A percentile compares a stretch with the other conserved stretches of the same genome.
phyloP scores from a whole-genome alignment of 2,888 invertebrate species.

The Ypsolopha sequella region DNA sequence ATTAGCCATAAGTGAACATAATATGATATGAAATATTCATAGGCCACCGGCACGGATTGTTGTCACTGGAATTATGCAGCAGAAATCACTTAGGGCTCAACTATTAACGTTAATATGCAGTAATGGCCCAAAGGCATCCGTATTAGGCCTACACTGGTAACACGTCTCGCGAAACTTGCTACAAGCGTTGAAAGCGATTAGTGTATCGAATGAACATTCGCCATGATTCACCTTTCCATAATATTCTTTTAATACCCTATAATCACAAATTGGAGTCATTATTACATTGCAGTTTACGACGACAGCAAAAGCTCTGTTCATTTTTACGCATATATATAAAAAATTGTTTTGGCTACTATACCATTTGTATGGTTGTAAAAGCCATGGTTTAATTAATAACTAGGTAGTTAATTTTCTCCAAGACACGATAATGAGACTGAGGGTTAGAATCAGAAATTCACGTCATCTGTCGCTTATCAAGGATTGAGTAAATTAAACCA shows the following conservation, averaged over 20 bases:
- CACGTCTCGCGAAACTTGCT: background rate
- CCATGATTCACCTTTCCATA: conserved; percentile 1
- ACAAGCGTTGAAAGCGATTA: background rate
- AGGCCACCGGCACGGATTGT: conserved; percentile 49
- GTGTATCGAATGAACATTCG: conserved; percentile 2
- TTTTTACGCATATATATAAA: no score
- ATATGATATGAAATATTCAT: conserved; percentile 59
- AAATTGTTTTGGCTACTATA: background rate
- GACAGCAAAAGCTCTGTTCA: background rate
- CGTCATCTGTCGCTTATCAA: conserved; percentile 68
- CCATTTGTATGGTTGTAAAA: background rate
- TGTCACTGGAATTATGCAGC: conserved; percentile 53
- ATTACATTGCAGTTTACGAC: background rate
- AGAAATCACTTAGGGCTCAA: conserved; percentile 46
- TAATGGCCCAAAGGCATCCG: conserved; percentile 60
- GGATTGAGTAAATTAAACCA: conserved; percentile 68
- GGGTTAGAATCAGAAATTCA: conserved; percentile 48
- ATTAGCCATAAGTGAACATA: conserved; percentile 40
- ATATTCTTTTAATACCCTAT: conserved; percentile 3
- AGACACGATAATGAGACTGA: conserved; percentile 45
- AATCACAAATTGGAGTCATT: background rate
- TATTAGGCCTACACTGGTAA: conserved; percentile 4
- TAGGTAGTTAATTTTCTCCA: background rate
- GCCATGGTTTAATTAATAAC: background rate
- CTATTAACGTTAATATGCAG: conserved; percentile 56